Evolutionary conservation across 2,113 vertebrate species (phyloP).

Genomic region (Machaerirhynchus nigripectus): DNA sequence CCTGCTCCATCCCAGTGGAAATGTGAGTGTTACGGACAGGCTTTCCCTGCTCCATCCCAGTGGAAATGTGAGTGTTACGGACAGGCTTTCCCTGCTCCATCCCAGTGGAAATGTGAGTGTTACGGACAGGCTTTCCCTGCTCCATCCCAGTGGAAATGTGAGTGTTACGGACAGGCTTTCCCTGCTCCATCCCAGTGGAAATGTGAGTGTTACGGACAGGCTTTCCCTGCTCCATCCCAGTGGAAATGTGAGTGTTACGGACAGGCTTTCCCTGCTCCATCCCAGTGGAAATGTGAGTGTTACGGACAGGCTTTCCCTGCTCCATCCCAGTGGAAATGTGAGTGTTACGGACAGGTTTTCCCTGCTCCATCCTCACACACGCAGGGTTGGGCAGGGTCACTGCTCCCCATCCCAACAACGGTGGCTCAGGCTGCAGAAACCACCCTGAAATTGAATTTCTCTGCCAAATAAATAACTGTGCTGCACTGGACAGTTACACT

Average conservation of each 20-base stretch:
- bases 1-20: accelerated
- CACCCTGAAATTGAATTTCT: accelerated
- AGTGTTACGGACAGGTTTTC: accelerated
- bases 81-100: neutral
- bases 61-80: accelerated
- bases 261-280: neutral
- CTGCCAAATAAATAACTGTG: neutral
- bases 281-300: accelerated
- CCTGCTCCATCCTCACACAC: neutral
- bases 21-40: accelerated
- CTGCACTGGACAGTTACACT: accelerated
- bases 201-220: neutral
- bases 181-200: too few relatives aligned
- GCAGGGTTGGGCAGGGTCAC: accelerated
- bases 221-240: neutral
- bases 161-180: too few relatives aligned
- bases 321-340: accelerated
- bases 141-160: accelerated
- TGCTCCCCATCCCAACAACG: accelerated
- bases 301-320: accelerated
- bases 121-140: neutral
- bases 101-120: too few relatives aligned
- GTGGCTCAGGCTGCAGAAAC: neutral
- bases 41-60: neutral
- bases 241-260: accelerated